Conservation (phyloP, 2,888 invertebrate species). For the Adelognathus sp. region DNA sequence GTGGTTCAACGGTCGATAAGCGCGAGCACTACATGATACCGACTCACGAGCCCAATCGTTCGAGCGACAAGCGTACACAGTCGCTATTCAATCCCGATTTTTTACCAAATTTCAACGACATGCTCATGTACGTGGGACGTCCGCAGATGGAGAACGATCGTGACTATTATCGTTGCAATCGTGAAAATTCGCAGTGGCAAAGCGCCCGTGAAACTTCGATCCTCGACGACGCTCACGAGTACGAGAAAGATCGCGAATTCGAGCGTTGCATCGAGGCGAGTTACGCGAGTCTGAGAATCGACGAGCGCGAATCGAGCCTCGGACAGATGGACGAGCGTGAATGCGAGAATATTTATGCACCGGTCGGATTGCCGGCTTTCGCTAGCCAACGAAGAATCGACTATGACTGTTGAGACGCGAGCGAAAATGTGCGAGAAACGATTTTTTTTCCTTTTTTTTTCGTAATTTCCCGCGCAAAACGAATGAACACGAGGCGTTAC, state of each 20-base stretch:
- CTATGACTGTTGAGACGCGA: slow-evolving; percentile 57
- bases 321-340: slow-evolving; percentile 47
- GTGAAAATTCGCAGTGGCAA: slow-evolving; percentile 62
- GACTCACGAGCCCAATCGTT: slow-evolving; percentile 61
- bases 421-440: not conserved
- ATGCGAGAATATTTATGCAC: slow-evolving; percentile 61
- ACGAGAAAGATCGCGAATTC: slow-evolving; percentile 23
- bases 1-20: slow-evolving; percentile 34
- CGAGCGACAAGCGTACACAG: slow-evolving; percentile 67
- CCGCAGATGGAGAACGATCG: slow-evolving; percentile 62
- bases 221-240: not conserved
- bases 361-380: slow-evolving; percentile 51
- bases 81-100: slow-evolving; percentile 78
- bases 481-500: too few relatives aligned
- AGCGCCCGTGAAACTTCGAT: slow-evolving; percentile 1
- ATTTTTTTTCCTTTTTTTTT: slow-evolving; percentile 24
- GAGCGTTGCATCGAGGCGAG: slow-evolving; percentile 38
- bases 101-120: slow-evolving; percentile 77
- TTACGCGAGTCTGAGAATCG: slow-evolving; percentile 56
- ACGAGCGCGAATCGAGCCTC: slow-evolving; percentile 21
- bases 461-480: slow-evolving; percentile 17
- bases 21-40: slow-evolving; percentile 67
- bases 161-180: slow-evolving; percentile 62
- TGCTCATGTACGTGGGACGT: slow-evolving; percentile 74
- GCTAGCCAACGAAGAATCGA: slow-evolving; percentile 53